A percentile compares a stretch with the other conserved stretches of the same genome.
Evolutionary conservation across 2,888 invertebrate species (phyloP).

Genomic region (Drosophila macrothrix): DNA sequence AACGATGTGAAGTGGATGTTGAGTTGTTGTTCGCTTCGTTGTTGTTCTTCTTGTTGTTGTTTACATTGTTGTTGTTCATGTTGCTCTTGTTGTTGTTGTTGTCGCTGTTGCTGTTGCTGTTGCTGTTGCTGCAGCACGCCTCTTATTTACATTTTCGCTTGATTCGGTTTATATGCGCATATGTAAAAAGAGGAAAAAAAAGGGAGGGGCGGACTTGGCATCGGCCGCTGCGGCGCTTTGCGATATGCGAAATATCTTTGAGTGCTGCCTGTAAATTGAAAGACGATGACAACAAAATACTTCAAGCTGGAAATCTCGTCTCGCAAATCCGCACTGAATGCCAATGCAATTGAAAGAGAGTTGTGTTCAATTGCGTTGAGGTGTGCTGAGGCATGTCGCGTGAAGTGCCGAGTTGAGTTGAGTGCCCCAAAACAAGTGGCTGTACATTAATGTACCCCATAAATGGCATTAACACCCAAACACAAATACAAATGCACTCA

Average conservation of each 20-base stretch:
- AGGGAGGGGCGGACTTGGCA: neutral
- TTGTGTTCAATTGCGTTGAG: constrained; percentile 23
- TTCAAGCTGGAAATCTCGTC: constrained; percentile 57
- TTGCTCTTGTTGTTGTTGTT: constrained; percentile 9
- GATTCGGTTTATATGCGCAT: constrained; percentile 78
- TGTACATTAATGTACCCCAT: constrained; percentile 56
- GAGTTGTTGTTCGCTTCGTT: constrained; percentile 25
- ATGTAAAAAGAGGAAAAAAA: constrained; percentile 40
- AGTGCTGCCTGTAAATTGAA: constrained; percentile 64
- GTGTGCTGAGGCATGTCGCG: constrained; percentile 10
- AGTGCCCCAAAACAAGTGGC: constrained; percentile 42
- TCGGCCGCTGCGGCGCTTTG: constrained; percentile 4
- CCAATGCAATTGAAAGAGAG: constrained; percentile 52
- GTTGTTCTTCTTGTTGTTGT: neutral
- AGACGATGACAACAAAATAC: constrained; percentile 63
- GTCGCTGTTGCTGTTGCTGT: neutral
- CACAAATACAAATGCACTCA: constrained; percentile 13
- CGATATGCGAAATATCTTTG: constrained; percentile 47
- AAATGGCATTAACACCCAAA: constrained; percentile 43
- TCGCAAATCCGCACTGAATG: constrained; percentile 51
- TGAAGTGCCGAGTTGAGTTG: constrained; percentile 6
- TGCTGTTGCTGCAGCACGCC: constrained; percentile 37
- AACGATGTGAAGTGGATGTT: constrained; percentile 61
- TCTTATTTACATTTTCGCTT: constrained; percentile 80
- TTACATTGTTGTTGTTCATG: neutral